Evolutionary conservation across 1,140 invertebrate genomes (phyloP).

Genomic region (Aphelinus certus): DNA sequence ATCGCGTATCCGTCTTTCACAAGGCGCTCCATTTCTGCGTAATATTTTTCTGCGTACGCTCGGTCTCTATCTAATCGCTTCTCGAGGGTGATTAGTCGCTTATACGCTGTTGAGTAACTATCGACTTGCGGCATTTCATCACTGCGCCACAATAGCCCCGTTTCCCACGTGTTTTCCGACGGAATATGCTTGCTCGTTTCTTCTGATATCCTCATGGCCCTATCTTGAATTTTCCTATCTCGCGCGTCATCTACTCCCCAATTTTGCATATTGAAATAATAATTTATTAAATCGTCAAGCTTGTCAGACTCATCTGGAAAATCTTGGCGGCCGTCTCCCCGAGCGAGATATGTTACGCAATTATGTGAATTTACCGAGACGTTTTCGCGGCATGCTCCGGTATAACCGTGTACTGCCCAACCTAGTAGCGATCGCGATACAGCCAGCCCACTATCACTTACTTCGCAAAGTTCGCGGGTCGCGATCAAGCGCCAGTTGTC

Average conservation of each 20-base stretch:
- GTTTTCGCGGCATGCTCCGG: too few species aligned
- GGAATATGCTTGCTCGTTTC: slow-evolving; percentile 4
- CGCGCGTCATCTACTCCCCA: slow-evolving; percentile 16
- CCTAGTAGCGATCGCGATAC: too few species aligned
- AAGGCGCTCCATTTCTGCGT: slow-evolving; percentile 35
- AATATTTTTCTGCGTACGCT: slow-evolving; percentile 10
- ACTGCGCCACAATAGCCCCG: slow-evolving; percentile 34
- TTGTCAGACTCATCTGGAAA: background rate
- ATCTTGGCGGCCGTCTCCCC: too few species aligned
- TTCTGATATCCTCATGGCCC: slow-evolving; percentile 22
- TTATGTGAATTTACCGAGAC: too few species aligned
- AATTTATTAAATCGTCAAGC: slow-evolving; percentile 14
- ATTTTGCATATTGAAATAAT: slow-evolving; percentile 26
- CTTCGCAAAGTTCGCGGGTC: too few species aligned
- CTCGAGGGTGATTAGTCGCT: slow-evolving; percentile 16
- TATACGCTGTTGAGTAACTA: slow-evolving; percentile 4
- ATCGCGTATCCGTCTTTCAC: slow-evolving; percentile 32
- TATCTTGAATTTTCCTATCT: background rate
- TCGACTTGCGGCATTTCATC: background rate
- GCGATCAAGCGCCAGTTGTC: too few species aligned
- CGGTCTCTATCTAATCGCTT: slow-evolving; percentile 8
- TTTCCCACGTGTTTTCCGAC: slow-evolving; percentile 39
- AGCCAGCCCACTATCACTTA: too few species aligned
- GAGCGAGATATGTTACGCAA: too few species aligned
- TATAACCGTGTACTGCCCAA: too few species aligned